Conservation (phyloP, 35 echinoderm and acorn worm genomes). For the Acanthaster planci region DNA sequence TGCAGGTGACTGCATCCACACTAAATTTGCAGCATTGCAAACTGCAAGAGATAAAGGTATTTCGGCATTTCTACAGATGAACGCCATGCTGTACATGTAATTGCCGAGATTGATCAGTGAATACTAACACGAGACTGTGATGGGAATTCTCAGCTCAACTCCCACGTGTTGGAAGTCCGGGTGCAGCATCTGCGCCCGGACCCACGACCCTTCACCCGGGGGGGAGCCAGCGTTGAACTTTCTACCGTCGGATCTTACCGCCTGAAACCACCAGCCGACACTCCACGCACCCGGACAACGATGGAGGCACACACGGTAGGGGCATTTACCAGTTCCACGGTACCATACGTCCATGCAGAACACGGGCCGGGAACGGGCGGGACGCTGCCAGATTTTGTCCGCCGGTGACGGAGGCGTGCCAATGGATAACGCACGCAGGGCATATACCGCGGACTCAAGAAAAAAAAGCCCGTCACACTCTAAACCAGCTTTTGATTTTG, state of each 20-base stretch:
- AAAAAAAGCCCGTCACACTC: neutral
- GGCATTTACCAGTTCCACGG: constrained; percentile 5
- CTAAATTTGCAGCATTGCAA: no score
- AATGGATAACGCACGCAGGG: constrained; percentile 18
- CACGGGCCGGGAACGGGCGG: neutral
- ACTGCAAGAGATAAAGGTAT: no score
- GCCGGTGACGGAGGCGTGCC: constrained; percentile 6
- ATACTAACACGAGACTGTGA: neutral
- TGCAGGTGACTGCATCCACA: no score
- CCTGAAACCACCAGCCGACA: constrained; percentile 1
- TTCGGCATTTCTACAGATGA: no score
- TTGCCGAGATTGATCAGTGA: neutral
- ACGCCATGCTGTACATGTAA: no score
- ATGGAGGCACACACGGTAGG: neutral
- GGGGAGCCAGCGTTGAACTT: neutral
- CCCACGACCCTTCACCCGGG: constrained; percentile 22
- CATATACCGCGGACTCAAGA: neutral
- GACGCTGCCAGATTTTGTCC: neutral
- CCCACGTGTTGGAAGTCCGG: neutral
- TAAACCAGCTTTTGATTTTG: neutral
- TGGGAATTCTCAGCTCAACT: neutral
- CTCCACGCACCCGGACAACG: neutral
- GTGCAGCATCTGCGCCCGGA: neutral
- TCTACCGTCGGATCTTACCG: neutral
- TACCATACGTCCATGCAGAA: neutral